Conservation (phyloP, 2,113 vertebrate genomes). For the Eclectus roratus region DNA sequence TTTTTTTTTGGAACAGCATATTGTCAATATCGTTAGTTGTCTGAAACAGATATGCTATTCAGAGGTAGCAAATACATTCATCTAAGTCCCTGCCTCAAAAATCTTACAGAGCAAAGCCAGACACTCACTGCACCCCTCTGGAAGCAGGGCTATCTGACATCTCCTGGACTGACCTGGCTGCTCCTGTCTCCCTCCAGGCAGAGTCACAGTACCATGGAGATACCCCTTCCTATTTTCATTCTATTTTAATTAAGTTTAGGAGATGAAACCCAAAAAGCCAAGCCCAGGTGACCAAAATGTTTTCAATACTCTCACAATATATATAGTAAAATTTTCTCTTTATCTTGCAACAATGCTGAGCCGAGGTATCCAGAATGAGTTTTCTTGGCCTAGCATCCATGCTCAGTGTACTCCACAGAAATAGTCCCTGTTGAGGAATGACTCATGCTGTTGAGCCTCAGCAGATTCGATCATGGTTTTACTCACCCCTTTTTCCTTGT, state of each 20-base stretch:
- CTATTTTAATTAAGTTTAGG: not conserved
- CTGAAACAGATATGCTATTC: not conserved
- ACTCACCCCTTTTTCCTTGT: not conserved
- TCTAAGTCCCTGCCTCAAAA: not conserved
- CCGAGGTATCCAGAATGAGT: not conserved
- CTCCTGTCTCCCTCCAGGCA: not conserved
- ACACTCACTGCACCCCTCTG: fast-evolving
- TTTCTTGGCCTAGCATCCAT: not conserved
- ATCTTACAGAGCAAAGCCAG: not conserved
- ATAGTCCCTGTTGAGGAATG: not conserved
- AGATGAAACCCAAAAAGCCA: not conserved
- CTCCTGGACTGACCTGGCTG: not conserved
- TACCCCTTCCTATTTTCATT: not conserved
- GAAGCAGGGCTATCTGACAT: not conserved
- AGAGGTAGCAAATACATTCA: not conserved
- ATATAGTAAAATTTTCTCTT: not conserved
- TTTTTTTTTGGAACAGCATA: not conserved
- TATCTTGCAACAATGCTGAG: not conserved
- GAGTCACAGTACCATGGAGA: not conserved
- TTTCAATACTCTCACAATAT: not conserved
- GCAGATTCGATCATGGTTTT: not conserved
- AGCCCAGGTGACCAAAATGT: not conserved
- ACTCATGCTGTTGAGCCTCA: not conserved
- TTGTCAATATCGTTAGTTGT: not conserved
- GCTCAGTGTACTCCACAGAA: fast-evolving